Evolutionary conservation across 2,797 vertebrate species (phyloP).

Genomic region (Mycteria americana): DNA sequence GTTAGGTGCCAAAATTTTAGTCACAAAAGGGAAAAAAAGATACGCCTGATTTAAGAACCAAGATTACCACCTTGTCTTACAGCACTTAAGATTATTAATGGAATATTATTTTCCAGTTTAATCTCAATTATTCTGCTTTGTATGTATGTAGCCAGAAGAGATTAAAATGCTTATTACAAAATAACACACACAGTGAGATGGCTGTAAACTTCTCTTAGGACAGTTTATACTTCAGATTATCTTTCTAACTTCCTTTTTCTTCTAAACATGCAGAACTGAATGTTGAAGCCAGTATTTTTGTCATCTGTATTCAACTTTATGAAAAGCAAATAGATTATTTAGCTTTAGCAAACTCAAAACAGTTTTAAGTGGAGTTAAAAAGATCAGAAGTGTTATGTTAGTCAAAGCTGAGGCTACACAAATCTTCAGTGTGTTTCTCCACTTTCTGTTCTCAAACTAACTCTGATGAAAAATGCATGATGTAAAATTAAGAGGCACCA

Average conservation of each 20-base stretch:
- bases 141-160: neutral
- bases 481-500: conserved; percentile 5
- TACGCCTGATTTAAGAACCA: neutral
- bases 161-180: neutral
- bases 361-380: neutral
- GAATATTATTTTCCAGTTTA: neutral
- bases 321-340: neutral
- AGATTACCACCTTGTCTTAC: neutral
- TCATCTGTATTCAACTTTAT: neutral
- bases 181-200: neutral
- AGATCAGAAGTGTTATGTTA: neutral
- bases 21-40: neutral
- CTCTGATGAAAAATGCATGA: conserved; percentile 52
- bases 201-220: neutral
- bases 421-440: neutral
- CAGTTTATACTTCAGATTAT: neutral
- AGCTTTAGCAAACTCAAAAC: neutral
- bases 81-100: neutral
- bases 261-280: neutral
- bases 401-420: neutral
- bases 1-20: neutral
- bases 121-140: neutral
- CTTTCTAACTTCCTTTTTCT: neutral
- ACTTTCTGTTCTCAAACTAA: neutral
- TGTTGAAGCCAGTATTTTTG: neutral